phyloP scores from a whole-genome alignment of 2,113 vertebrate species.

The Oreochromis niloticus region DNA sequence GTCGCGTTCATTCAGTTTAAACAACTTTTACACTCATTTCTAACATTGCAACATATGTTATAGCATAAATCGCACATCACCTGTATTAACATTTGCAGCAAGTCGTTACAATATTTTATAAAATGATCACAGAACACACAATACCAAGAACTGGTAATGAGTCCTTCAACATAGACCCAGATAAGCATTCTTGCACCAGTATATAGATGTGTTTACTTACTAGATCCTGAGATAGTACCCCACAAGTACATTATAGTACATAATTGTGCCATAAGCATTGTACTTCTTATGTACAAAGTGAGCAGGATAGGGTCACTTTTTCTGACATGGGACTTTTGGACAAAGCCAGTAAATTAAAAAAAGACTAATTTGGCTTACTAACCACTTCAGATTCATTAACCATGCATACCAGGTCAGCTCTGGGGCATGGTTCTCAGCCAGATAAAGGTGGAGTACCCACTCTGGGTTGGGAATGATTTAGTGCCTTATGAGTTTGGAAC shows the following conservation, averaged over 20 bases:
- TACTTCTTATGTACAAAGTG: neutral
- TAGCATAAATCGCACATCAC: neutral
- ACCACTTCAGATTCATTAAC: neutral
- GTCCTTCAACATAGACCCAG: neutral
- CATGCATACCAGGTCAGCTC: neutral
- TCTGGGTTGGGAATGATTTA: neutral
- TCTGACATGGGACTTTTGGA: neutral
- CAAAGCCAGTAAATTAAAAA: neutral
- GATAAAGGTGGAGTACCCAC: neutral
- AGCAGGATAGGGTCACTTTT: neutral
- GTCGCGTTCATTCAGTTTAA: slow-evolving; percentile 17
- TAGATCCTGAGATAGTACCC: neutral
- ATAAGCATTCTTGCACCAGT: neutral
- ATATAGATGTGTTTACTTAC: neutral
- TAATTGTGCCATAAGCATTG: neutral
- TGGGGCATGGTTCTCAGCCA: neutral
- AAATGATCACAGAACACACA: neutral
- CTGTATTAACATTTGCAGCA: neutral
- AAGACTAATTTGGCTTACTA: neutral
- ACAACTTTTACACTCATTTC: neutral
- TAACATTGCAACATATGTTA: neutral
- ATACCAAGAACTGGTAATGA: neutral
- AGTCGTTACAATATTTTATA: neutral
- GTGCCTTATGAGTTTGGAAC: neutral
- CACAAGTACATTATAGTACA: neutral